Percentiles rank a stretch among this genome's conserved stretches.
Evolutionary conservation across 1,140 invertebrate genomes (phyloP).

Genomic region (Listronotus bonariensis): DNA sequence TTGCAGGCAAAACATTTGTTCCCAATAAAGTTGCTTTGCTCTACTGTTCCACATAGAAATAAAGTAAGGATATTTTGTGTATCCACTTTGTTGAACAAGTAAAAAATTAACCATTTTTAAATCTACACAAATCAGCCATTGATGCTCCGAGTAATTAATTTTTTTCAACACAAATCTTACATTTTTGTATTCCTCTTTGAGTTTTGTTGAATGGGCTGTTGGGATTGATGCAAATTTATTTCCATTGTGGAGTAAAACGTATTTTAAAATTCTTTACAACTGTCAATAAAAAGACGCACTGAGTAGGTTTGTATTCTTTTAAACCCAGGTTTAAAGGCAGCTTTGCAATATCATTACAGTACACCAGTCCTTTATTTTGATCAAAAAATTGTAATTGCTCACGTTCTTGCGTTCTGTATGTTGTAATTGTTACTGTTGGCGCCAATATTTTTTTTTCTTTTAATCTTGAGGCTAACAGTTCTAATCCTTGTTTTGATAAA

Average conservation of each 20-base stretch:
- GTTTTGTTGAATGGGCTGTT: conserved; percentile 46
- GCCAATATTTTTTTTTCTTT: too few species aligned
- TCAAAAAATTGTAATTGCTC: too few species aligned
- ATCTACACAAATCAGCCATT: too few species aligned
- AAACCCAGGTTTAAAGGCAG: too few species aligned
- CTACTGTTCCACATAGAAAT: conserved; percentile 28
- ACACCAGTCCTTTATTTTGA: too few species aligned
- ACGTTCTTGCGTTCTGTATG: too few species aligned
- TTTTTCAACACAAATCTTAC: conserved; percentile 42
- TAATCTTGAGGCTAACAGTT: too few species aligned
- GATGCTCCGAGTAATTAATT: conserved; percentile 49
- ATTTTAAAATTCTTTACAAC: conserved; percentile 48
- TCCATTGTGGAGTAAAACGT: conserved; percentile 54
- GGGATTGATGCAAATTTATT: conserved; percentile 51
- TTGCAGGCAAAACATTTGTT: conserved; percentile 33
- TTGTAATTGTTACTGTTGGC: too few species aligned
- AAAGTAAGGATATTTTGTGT: conserved; percentile 53
- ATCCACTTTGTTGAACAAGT: conserved; percentile 50
- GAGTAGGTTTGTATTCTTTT: too few species aligned
- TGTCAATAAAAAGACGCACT: background rate
- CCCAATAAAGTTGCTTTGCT: conserved; percentile 34
- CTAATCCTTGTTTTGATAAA: too few species aligned
- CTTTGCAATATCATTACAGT: too few species aligned
- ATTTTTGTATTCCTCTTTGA: conserved; percentile 52
- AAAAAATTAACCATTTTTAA: conserved; percentile 49